Percentiles rank a stretch among this genome's conserved stretches.
phyloP scores from a whole-genome alignment of 2,113 vertebrate species.

The Rhinolophus ferrumequinum region DNA sequence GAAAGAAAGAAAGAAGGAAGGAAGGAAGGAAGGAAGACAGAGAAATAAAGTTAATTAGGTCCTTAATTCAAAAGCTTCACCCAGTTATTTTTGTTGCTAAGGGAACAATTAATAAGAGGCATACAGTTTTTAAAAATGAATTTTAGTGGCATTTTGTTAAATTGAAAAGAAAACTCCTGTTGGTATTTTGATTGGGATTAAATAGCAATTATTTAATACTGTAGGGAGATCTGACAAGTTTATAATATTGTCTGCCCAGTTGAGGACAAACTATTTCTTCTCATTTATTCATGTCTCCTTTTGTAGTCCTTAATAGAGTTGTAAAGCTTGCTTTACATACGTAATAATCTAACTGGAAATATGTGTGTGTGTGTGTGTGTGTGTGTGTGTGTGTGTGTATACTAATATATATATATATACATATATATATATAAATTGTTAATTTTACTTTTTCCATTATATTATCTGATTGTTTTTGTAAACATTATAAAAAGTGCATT shows the following conservation, averaged over 20 bases:
- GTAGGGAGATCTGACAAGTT: background rate
- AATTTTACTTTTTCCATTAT: background rate
- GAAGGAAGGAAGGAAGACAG: no score
- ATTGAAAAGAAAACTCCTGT: background rate
- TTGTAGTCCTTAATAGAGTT: background rate
- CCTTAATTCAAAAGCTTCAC: slow-evolving; percentile 1
- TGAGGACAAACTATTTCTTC: background rate
- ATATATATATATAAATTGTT: background rate
- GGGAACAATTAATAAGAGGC: slow-evolving; percentile 28
- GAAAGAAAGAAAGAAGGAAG: no score
- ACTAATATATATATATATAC: no score
- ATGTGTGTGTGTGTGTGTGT: no score
- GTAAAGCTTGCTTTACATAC: background rate
- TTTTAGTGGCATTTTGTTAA: slow-evolving; percentile 5
- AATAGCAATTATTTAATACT: background rate
- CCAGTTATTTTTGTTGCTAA: slow-evolving; percentile 21
- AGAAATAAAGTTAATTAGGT: background rate
- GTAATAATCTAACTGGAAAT: background rate
- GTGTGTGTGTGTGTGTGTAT: no score
- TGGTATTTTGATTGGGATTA: slow-evolving; percentile 20
- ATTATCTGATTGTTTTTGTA: background rate
- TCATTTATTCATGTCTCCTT: background rate
- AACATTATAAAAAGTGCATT: background rate
- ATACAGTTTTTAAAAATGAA: background rate
- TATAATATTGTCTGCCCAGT: background rate